Conservation (phyloP, 1,140 invertebrate genomes). For the Tetragnatha versicolor region DNA sequence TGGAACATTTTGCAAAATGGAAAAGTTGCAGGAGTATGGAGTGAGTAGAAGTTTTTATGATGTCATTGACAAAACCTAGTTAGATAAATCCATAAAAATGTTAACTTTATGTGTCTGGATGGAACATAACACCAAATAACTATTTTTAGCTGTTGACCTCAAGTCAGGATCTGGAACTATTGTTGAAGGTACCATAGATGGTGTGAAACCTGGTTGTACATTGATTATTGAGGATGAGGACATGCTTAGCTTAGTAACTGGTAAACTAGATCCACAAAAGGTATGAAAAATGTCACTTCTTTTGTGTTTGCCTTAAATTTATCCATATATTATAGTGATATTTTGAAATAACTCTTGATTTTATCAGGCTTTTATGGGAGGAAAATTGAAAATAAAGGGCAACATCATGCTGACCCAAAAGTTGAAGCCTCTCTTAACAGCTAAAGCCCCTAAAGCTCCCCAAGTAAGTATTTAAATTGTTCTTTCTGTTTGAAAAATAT, state of each 20-base stretch:
- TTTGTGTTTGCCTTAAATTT: too few relatives aligned
- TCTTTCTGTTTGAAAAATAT: too few relatives aligned
- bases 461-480: conserved; percentile 22
- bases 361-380: conserved; percentile 81
- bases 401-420: conserved; percentile 94
- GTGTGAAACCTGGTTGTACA: conserved; percentile 81
- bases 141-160: conserved; percentile 80
- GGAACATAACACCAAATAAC: too few relatives aligned
- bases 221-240: conserved; percentile 84
- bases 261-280: conserved; percentile 85
- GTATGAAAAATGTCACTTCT: too few relatives aligned
- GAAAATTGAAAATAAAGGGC: conserved; percentile 88
- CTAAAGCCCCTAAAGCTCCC: not conserved
- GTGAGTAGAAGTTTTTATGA: conserved; percentile 74
- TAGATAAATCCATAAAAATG: too few relatives aligned
- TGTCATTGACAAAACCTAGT: not conserved
- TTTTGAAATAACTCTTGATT: too few relatives aligned
- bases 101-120: too few relatives aligned
- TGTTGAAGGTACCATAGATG: conserved; percentile 78
- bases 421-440: conserved; percentile 73
- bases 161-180: conserved; percentile 74
- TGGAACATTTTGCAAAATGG: conserved; percentile 85
- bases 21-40: conserved; percentile 80
- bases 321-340: too few relatives aligned
- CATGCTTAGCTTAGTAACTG: conserved; percentile 80